phyloP scores from a whole-genome alignment of 2,113 vertebrate species.

The Pluvialis apricaria region DNA sequence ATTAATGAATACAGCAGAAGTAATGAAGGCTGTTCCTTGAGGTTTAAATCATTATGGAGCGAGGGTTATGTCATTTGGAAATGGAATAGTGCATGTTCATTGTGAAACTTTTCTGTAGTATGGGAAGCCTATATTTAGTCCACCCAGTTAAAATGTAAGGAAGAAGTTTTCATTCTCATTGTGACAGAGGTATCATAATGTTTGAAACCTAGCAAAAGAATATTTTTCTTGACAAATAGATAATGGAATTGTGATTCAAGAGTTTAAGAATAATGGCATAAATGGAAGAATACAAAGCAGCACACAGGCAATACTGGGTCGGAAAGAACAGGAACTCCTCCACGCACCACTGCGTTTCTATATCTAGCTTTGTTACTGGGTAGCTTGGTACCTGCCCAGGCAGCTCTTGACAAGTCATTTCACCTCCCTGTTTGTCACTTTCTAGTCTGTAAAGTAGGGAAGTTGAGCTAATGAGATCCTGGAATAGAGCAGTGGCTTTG shows the following conservation, averaged over 20 bases:
- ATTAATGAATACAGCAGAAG: neutral
- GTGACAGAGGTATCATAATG: neutral
- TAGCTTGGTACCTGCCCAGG: neutral
- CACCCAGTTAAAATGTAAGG: neutral
- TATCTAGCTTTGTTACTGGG: neutral
- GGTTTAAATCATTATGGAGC: neutral
- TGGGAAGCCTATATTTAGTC: neutral
- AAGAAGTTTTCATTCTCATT: neutral
- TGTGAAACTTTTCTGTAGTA: neutral
- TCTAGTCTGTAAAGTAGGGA: neutral
- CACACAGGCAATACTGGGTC: accelerated
- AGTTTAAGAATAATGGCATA: neutral
- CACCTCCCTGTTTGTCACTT: neutral
- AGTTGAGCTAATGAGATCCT: neutral
- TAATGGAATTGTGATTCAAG: neutral
- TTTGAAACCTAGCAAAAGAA: neutral
- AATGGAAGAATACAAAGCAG: neutral
- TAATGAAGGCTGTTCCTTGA: neutral
- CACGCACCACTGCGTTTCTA: accelerated
- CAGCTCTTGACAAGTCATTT: neutral
- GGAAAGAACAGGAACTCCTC: neutral
- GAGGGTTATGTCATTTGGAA: neutral
- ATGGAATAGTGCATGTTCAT: neutral
- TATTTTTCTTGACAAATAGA: neutral
- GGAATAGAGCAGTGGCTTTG: neutral